Conservation (phyloP, 2,888 invertebrate genomes). For the Schizaphis graminum region DNA sequence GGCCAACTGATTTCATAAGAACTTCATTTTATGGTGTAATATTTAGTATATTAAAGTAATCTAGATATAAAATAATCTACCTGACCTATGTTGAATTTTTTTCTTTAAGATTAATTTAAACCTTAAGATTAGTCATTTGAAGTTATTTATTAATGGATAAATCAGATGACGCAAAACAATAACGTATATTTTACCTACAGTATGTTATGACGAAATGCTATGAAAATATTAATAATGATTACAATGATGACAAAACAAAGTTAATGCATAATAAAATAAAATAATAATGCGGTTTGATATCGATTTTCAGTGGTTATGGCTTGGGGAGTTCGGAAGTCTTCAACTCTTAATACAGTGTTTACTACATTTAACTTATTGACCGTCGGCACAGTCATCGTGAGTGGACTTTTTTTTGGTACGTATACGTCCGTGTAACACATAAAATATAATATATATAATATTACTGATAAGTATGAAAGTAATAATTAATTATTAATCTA, state of each 20-base stretch:
- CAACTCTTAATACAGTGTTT: conserved; percentile 90
- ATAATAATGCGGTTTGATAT: not conserved
- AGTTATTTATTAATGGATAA: not conserved
- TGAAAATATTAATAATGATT: not conserved
- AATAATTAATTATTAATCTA: not conserved
- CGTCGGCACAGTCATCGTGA: conserved; percentile 84
- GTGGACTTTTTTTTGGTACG: conserved; percentile 39
- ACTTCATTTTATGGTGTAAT: not conserved
- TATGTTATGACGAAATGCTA: not conserved
- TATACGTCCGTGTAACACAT: not conserved
- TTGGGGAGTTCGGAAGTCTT: conserved; percentile 84
- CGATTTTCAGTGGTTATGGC: conserved; percentile 74
- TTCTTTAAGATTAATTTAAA: not conserved
- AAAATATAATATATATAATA: not conserved
- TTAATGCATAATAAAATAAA: not conserved
- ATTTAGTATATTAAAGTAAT: not conserved
- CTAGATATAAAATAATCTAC: not conserved
- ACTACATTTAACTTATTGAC: conserved; percentile 88
- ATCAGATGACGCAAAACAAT: not conserved
- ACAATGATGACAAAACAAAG: not conserved
- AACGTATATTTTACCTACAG: not conserved
- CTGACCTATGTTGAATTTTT: not conserved
- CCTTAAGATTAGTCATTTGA: not conserved
- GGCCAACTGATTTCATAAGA: not conserved
- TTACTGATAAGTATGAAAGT: not conserved